Percentiles rank a stretch among this genome's conserved stretches.
phyloP scores from a whole-genome alignment of 2,888 invertebrate species.

The Parasteatoda lunata region DNA sequence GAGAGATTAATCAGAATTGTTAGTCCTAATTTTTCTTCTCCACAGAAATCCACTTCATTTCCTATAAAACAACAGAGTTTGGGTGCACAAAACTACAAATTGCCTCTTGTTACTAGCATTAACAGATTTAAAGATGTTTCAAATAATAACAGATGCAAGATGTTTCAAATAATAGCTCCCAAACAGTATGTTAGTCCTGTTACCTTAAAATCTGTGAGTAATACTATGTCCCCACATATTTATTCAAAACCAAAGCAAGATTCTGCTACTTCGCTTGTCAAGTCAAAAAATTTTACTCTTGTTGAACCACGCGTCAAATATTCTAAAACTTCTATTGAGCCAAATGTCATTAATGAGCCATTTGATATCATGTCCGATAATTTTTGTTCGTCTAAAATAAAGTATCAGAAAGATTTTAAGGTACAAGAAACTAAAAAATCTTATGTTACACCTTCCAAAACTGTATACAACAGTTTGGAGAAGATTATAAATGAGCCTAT shows the following conservation, averaged over 20 bases:
- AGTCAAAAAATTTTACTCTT: constrained; percentile 45
- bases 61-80: not conserved
- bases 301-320: constrained; percentile 54
- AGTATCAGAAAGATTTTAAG: not conserved
- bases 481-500: no score
- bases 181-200: constrained; percentile 7
- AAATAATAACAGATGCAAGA: not conserved
- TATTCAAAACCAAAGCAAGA: constrained; percentile 37
- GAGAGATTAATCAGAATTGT: constrained; percentile 30
- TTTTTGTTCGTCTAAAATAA: not conserved
- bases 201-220: constrained; percentile 2
- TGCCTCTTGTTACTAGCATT: constrained; percentile 37
- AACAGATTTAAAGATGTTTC: constrained; percentile 27
- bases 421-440: not conserved
- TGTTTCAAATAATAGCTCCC: constrained; percentile 38
- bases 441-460: constrained; percentile 18
- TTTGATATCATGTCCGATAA: constrained; percentile 36
- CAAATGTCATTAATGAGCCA: constrained; percentile 51
- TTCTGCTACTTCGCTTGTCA: constrained; percentile 1
- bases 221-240: not conserved
- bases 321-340: constrained; percentile 33
- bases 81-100: constrained; percentile 3
- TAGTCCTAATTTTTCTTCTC: not conserved
- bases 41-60: not conserved
- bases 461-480: not conserved